A percentile compares a stretch with the other conserved stretches of the same genome.
Evolutionary conservation across 1,140 invertebrate genomes (phyloP).

Genomic region (Branchinecta lindahli): DNA sequence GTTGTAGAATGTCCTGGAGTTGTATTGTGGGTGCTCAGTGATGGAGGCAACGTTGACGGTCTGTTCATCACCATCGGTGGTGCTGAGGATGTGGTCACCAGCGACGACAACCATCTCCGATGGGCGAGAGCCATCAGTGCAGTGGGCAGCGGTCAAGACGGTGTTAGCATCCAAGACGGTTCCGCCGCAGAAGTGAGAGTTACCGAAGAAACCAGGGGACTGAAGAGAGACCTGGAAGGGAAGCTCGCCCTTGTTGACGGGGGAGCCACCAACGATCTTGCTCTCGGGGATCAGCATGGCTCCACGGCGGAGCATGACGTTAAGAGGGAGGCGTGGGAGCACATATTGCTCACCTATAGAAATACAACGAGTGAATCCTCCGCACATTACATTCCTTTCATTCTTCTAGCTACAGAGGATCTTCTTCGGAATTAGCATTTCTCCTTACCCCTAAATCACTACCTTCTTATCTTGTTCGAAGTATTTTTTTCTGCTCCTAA

Average conservation of each 20-base stretch:
- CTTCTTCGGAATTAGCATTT: no score
- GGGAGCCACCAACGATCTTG: constrained; percentile 43
- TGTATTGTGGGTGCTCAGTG: constrained; percentile 16
- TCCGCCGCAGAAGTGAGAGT: neutral
- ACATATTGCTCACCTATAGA: neutral
- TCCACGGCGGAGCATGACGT: constrained; percentile 17
- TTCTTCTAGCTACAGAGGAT: no score
- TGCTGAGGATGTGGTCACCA: constrained; percentile 12
- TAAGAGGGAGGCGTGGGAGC: constrained; percentile 17
- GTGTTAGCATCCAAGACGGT: constrained; percentile 1
- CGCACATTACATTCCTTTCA: no score
- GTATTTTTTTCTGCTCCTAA: no score
- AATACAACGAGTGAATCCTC: no score
- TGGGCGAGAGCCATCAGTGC: constrained; percentile 7
- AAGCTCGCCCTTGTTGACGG: constrained; percentile 37
- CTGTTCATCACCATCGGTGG: constrained; percentile 14
- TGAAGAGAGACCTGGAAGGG: constrained; percentile 44
- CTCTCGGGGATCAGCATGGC: constrained; percentile 15
- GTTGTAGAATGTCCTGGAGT: constrained; percentile 16
- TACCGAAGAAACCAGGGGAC: neutral
- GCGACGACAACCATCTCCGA: constrained; percentile 9
- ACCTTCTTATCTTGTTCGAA: no score
- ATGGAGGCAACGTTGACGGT: constrained; percentile 9
- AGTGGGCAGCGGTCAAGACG: constrained; percentile 12
- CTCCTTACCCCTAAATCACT: no score